Conservation (phyloP, 2,888 invertebrate genomes). For the Lottia scabra region DNA sequence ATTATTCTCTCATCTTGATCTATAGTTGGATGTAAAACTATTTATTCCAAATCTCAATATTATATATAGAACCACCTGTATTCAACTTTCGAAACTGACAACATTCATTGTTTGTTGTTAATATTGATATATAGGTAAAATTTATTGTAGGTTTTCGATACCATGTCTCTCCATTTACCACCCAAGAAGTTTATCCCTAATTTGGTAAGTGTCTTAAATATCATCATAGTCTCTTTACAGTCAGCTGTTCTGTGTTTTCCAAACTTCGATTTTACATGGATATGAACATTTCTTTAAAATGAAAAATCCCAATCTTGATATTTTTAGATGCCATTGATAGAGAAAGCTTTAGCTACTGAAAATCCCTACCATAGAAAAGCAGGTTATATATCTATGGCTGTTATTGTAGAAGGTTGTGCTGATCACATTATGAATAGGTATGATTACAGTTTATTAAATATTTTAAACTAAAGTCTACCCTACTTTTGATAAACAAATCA, state of each 20-base stretch:
- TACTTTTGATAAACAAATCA: too few species aligned
- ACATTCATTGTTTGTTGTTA: neutral
- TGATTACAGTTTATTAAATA: slow-evolving; percentile 14
- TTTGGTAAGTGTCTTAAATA: slow-evolving; percentile 72
- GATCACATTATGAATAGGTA: slow-evolving; percentile 80
- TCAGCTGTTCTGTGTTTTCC: neutral
- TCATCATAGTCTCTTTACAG: too few species aligned
- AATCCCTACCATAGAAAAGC: slow-evolving; percentile 79
- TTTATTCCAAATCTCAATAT: too few species aligned
- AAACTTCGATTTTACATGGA: neutral
- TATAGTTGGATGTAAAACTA: too few species aligned
- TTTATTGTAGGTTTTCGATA: slow-evolving; percentile 75
- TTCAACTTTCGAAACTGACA: too few species aligned
- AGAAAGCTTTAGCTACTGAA: slow-evolving; percentile 76
- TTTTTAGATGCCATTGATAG: slow-evolving; percentile 74
- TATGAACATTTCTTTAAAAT: neutral
- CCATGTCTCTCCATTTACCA: slow-evolving; percentile 80
- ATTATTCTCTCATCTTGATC: too few species aligned
- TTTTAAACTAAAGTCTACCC: too few species aligned
- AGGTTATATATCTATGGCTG: slow-evolving; percentile 80
- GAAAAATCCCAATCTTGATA: neutral
- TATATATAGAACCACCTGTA: too few species aligned
- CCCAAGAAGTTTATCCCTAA: slow-evolving; percentile 82
- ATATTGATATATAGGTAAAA: neutral
- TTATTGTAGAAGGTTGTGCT: slow-evolving; percentile 83